Base-by-base conservation (phyloP, 1,140 invertebrate species). In the Drosophila bipectinata region DNA sequence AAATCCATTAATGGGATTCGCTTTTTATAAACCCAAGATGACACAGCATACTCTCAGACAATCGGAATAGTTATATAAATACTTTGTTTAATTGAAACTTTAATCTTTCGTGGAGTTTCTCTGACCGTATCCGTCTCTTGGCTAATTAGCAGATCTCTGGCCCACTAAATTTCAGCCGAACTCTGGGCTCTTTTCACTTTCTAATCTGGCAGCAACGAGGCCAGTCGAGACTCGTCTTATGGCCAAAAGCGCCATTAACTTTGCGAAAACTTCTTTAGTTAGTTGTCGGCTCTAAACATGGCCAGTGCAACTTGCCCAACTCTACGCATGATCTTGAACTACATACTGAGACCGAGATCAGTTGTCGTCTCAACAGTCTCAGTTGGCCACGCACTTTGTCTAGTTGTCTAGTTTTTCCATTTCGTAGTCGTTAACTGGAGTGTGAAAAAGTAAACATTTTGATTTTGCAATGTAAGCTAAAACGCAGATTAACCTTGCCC, bases 321-420 rank as follows among this genome's bases (percentile, higher is more conserved):
- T 54, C 55, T 60, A 72, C 58, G 72, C 72, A 64, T 68, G 81
- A 84, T 87, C 81, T 85, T 85, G 81, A 85, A 78, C 81, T 62
- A 85, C 15, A 78, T 85, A 14, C 58, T 21, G 21, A 26, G n/a
- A 18, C 47, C 15, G 14, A 76, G 61, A 55, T 69, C 21, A 62
- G 51, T 53, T 44, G 39, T 2, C 39, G 14, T 12, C 39, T 18
- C 18, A 18, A 18, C 18, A 18, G 41, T 37, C 54, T 49, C 49
- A 51, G 58, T 26, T 51, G 52, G 45, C 53, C 49, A 74, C 60
- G 69, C 69, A 73, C 49, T 66, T 69, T 72, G 32, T 66, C 28
- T 62, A 51, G 21, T 69, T 72, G 32, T 66, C 28, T 62, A 51
- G 21, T 53, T 53, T 68, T 72, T 44, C 14, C 30, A 37, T 44